Conservation (phyloP, 2,113 vertebrate genomes). For the cat (Felis catus) region DNA sequence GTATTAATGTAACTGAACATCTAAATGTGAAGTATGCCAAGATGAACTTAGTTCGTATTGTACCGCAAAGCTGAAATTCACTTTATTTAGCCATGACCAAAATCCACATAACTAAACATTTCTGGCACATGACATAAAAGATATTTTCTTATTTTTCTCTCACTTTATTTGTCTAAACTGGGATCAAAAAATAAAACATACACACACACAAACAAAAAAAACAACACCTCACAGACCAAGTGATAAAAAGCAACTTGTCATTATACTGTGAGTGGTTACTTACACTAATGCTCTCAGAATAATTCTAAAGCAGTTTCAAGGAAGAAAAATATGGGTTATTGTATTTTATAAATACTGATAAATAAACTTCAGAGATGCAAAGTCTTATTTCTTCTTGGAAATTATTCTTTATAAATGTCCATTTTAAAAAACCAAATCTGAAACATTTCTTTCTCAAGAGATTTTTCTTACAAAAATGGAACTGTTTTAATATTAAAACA, state of each 20-base stretch:
- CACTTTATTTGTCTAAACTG: not conserved
- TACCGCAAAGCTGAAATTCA: not conserved
- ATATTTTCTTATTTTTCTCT: not conserved
- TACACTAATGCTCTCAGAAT: not conserved
- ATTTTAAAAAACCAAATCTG: not conserved
- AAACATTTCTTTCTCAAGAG: not conserved
- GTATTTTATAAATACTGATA: slow-evolving; percentile 7
- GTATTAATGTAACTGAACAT: not conserved
- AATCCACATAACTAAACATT: not conserved
- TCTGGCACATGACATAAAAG: not conserved
- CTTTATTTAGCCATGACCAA: not conserved
- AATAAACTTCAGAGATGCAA: not conserved
- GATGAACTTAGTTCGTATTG: not conserved
- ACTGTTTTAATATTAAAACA: not conserved
- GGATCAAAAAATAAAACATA: not conserved
- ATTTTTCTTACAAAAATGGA: not conserved
- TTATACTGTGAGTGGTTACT: not conserved
- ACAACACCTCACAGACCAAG: not conserved
- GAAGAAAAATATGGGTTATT: not conserved
- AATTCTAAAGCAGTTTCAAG: not conserved
- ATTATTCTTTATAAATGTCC: not conserved
- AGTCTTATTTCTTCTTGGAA: slow-evolving; percentile 12
- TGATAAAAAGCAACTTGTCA: not conserved
- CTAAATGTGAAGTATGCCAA: not conserved
- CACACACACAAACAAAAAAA: not conserved